phyloP scores from a whole-genome alignment of 2,888 invertebrate species.

The Crioceris asparagi region DNA sequence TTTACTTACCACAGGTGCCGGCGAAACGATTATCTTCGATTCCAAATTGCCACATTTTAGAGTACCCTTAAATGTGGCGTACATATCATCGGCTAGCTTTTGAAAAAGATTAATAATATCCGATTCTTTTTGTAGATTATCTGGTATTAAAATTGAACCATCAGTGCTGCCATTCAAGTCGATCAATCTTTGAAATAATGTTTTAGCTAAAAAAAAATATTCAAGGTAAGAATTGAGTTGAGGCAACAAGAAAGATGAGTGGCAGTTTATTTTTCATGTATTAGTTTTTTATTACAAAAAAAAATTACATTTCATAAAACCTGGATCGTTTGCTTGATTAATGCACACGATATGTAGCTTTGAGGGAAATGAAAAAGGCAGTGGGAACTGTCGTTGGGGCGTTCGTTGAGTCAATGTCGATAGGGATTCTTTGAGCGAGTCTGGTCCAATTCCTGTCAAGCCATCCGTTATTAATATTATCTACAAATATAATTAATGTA shows the following conservation, averaged over 20 bases:
- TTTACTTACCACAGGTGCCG: conserved; percentile 54
- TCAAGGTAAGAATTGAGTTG: neutral
- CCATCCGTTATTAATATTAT: conserved; percentile 68
- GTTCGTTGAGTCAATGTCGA: conserved; percentile 39
- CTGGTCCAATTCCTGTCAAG: conserved; percentile 54
- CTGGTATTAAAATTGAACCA: conserved; percentile 49
- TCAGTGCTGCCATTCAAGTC: conserved; percentile 64
- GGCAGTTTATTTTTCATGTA: neutral
- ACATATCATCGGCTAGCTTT: conserved; percentile 61
- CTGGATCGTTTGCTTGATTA: conserved; percentile 52
- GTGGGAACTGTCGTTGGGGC: conserved; percentile 46
- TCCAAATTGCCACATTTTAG: conserved; percentile 67
- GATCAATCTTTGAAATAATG: conserved; percentile 68
- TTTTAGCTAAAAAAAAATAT: conserved; percentile 43
- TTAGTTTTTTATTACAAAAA: conserved; percentile 1
- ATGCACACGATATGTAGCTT: conserved; percentile 69
- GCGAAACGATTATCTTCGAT: conserved; percentile 61
- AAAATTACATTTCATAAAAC: conserved; percentile 37
- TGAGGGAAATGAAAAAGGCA: conserved; percentile 71
- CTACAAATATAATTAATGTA: conserved; percentile 30
- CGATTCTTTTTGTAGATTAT: conserved; percentile 36
- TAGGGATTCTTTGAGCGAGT: conserved; percentile 51
- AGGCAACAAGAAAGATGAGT: neutral
- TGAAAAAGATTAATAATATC: conserved; percentile 47
- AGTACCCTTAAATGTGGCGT: conserved; percentile 58